A percentile compares a stretch with the other conserved stretches of the same genome.
Evolutionary conservation across 2,888 invertebrate species (phyloP).

Genomic region (Torymus tubicola): DNA sequence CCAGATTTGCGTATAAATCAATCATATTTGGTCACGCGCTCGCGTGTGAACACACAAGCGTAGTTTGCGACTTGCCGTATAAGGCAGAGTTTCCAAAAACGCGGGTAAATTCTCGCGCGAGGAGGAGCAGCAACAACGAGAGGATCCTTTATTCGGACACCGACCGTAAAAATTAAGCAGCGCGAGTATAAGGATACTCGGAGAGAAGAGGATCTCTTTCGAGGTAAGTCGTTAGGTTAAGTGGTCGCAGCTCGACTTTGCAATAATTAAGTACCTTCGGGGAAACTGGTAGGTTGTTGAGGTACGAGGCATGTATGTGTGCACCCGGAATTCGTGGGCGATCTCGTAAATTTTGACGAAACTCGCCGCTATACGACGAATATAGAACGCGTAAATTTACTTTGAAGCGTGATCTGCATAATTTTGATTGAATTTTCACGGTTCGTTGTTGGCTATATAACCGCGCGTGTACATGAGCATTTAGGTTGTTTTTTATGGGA

Average conservation of each 20-base stretch:
- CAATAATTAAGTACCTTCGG: slow-evolving; percentile 51
- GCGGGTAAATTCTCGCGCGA: slow-evolving; percentile 1
- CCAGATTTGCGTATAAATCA: no score
- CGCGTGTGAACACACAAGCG: no score
- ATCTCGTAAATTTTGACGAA: slow-evolving; percentile 37
- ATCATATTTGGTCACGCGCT: no score
- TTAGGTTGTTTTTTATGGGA: no score
- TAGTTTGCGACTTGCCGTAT: neutral
- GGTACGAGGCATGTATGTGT: neutral
- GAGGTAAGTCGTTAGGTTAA: slow-evolving; percentile 47
- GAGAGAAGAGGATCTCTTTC: slow-evolving; percentile 3
- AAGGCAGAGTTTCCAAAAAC: slow-evolving; percentile 14
- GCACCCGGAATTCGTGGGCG: slow-evolving; percentile 9
- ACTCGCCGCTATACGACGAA: neutral
- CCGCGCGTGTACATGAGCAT: no score
- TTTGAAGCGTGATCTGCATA: slow-evolving; percentile 15
- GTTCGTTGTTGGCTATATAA: no score
- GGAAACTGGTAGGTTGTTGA: slow-evolving; percentile 1
- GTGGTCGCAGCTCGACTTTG: slow-evolving; percentile 20
- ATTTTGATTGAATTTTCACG: slow-evolving; percentile 15
- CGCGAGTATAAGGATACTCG: slow-evolving; percentile 13
- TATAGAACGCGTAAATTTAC: slow-evolving; percentile 16
- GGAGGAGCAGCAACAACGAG: no score
- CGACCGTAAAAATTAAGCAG: slow-evolving; percentile 44
- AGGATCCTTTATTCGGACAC: slow-evolving; percentile 8